Conservation (phyloP, 1,140 invertebrate species). For the Drosophila tristis region DNA sequence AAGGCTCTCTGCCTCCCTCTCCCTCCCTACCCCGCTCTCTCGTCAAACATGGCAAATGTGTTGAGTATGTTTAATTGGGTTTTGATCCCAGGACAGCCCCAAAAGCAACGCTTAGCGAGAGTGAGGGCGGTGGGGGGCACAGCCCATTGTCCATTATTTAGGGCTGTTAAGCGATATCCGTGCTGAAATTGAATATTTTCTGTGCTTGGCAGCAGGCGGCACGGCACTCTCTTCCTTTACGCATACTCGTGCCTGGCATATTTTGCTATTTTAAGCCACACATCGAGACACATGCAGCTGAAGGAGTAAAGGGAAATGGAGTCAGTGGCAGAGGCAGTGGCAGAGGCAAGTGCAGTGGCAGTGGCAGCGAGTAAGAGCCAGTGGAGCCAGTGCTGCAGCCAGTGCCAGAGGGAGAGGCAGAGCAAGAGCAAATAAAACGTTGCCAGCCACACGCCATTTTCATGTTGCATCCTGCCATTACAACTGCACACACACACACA, state of each 20-base stretch:
- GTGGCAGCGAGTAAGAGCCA: constrained; percentile 7
- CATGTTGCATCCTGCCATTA: constrained; percentile 81
- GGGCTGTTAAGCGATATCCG: constrained; percentile 70
- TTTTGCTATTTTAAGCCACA: constrained; percentile 49
- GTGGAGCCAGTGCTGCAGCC: constrained; percentile 3
- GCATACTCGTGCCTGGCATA: constrained; percentile 21
- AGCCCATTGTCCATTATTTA: constrained; percentile 58
- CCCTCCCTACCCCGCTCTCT: not conserved
- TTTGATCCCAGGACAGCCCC: not conserved
- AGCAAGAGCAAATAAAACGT: constrained; percentile 73
- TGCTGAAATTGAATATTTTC: constrained; percentile 69
- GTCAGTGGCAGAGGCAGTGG: not conserved
- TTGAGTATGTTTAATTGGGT: constrained; percentile 8
- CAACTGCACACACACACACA: constrained; percentile 32
- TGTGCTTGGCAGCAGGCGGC: not conserved
- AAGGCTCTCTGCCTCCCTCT: too few relatives aligned
- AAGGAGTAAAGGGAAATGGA: constrained; percentile 2
- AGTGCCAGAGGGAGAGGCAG: constrained; percentile 16
- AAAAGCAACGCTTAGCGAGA: too few relatives aligned
- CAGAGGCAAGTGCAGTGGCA: not conserved
- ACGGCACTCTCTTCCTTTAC: not conserved
- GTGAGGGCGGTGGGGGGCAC: not conserved
- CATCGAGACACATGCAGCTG: not conserved
- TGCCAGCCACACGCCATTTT: constrained; percentile 78
- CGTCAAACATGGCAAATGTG: not conserved